Conservation (phyloP, 2,113 vertebrate genomes). For the Megatriorchis doriae region DNA sequence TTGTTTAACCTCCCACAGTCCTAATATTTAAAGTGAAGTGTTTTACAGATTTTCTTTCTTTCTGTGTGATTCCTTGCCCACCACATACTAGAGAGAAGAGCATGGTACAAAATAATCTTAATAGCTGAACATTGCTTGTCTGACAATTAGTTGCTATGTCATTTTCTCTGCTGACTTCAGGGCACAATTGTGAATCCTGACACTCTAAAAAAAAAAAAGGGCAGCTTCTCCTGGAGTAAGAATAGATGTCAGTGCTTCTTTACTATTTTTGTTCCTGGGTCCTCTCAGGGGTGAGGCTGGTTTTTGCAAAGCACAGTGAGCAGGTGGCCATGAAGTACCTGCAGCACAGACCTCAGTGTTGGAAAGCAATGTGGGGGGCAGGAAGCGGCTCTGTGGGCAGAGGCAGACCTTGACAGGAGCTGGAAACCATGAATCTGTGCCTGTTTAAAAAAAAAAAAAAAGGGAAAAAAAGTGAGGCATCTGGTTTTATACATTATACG, state of each 20-base stretch:
- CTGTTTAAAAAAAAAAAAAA: not conserved
- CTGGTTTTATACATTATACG: not conserved
- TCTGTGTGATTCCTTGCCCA: not conserved
- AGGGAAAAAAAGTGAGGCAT: too few relatives aligned
- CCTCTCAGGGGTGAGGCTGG: not conserved
- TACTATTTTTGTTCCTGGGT: not conserved
- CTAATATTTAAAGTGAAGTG: not conserved
- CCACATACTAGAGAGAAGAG: not conserved
- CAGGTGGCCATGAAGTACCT: not conserved
- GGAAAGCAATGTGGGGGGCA: not conserved
- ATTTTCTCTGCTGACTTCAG: not conserved
- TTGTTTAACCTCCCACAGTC: not conserved
- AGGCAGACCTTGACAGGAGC: not conserved
- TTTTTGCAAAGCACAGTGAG: not conserved
- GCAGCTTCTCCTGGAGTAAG: not conserved
- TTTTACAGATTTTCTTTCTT: not conserved
- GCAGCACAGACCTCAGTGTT: fast-evolving
- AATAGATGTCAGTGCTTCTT: not conserved
- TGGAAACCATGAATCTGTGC: not conserved
- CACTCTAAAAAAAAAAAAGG: not conserved
- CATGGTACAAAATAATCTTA: not conserved
- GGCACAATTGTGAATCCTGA: not conserved
- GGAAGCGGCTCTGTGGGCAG: not conserved
- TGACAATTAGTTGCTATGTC: not conserved
- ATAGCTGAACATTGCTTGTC: not conserved